Conservation (phyloP, 2,888 invertebrate genomes). For the Nomada ferruginata region DNA sequence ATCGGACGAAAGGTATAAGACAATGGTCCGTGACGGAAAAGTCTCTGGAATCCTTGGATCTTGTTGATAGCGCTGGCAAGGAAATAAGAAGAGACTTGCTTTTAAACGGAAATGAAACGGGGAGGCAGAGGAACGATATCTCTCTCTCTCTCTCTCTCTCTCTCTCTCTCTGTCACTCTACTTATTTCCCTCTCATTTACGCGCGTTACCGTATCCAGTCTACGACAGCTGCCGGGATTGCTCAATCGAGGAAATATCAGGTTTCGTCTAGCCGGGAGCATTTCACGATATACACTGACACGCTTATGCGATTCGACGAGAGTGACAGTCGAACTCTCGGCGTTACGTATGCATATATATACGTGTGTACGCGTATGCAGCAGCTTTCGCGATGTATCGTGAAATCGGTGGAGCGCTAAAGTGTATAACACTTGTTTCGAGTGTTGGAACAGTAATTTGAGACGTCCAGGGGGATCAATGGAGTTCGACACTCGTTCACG, state of each 20-base stretch:
- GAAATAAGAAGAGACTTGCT: conserved; percentile 46
- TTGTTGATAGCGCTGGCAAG: neutral
- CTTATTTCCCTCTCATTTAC: conserved; percentile 23
- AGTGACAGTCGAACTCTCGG: conserved; percentile 60
- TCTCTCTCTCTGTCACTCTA: neutral
- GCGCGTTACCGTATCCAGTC: conserved; percentile 71
- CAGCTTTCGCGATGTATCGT: no score
- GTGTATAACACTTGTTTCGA: neutral
- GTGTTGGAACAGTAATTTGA: neutral
- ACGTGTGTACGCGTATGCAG: neutral
- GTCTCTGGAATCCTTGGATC: neutral
- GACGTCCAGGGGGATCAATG: no score
- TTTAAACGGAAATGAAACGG: conserved; percentile 72
- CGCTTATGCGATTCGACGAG: conserved; percentile 52
- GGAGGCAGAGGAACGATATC: conserved; percentile 53
- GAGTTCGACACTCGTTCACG: no score
- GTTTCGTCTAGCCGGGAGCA: conserved; percentile 70
- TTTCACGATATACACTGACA: conserved; percentile 59
- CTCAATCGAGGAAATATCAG: conserved; percentile 81
- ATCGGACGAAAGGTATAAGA: neutral
- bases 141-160: neutral
- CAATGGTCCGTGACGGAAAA: no score
- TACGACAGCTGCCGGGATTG: conserved; percentile 78
- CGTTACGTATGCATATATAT: neutral
- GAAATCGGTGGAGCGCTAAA: neutral